Evolutionary conservation across 2,797 vertebrate genomes (phyloP), one percentile per base, ranked within the genome.

Genomic region (Chiroxiphia lanceolata): DNA sequence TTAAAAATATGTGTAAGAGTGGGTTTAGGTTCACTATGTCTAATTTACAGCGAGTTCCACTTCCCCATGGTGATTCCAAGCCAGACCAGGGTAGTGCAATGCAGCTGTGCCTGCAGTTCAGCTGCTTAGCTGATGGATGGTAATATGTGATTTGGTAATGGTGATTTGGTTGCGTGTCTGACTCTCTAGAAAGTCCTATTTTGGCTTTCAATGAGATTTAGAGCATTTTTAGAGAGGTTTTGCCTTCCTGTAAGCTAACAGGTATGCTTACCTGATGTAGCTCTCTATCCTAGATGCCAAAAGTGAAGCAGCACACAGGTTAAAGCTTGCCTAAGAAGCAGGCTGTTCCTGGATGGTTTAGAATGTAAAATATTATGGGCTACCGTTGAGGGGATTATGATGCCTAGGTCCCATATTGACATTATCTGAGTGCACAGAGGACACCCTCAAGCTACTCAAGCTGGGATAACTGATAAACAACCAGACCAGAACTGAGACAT

Each of bases 391-490:
- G 44, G 59, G 64, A 93, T 95, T 96, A 64, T 77, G 83, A 63
- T 77, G 75, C 81, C 38, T 69, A 67, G 83, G 70, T 92, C 59
- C 75, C n/a, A 53, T 64, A 70, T 10, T 67, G 60, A 80, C 64
- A 48, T 90, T 88, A 95, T 71, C 74, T 91, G 59, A 29, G 48
- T 47, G 71, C 2, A 7, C 84, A 94, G 48, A 89, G 69, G 72
- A 75, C 89, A 85, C 64, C 91, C 92, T 91, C 72, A 83, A 90
- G 92, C 93, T 86, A 92, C 57, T 87, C 91, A 94, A 91, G 89
- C 89, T 95, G 92, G 87, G 57, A 61, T 54, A 64, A 88, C 76
- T 92, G 95, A 97, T 95, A 96, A 97, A 80, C 76, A 93, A 74
- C 59, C 83, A 72, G 89, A 89, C 72, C 76, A 86, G 82, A 96